Base-by-base conservation (phyloP, 2,888 invertebrate genomes). In the Noctua comes region DNA sequence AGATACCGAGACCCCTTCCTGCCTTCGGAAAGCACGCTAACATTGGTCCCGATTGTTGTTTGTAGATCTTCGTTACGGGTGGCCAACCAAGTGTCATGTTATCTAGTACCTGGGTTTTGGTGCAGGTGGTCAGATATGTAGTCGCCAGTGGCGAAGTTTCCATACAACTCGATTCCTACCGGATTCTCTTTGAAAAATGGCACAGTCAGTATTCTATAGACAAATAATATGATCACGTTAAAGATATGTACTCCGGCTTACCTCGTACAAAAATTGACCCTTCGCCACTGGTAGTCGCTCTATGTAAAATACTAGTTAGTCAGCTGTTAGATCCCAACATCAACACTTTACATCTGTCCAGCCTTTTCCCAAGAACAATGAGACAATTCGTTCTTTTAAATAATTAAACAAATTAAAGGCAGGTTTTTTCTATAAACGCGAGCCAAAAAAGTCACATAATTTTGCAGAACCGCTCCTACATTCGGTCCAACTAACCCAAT, bases 381-480 rank as follows among this genome's bases (percentile, higher is more conserved):
- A 31, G 62, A 62, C 11, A 8, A 27, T 27, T 59, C 0, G 1
- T 31, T 10, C 8, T 10, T 18, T 8, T 8, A 18, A 3, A 3
- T 8, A 18, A 3, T 18, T 18, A 18, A 62, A 31, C 8, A 62
- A 62, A 62, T 21, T 0, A 31, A 62, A 3, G 65, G 6, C 13
- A 40, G 2, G 5, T 6, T 59, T 62, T 24, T 13, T 40, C 40
- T 43, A 65, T 7, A 8, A 43, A 68, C 68, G 5, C 51, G 16
- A 68, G n/a, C n/a, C n/a, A 24, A 51, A 40, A 31, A 48, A n/a
- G 48, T 8, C 21, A 46, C 40, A 0, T 16, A 8, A 31, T 54
- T 75, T 62, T 31, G 51, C 18, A 76, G 5, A 77, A 62, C 82
- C 72, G 43, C 86, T 59, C 78, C 71, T 43, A 48, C 59, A 57